These are phyloP conservation scores for Polypterus bichir DNA, from an alignment of 2,113 vertebrate genomes.

Conservation along the genomic window DNA sequence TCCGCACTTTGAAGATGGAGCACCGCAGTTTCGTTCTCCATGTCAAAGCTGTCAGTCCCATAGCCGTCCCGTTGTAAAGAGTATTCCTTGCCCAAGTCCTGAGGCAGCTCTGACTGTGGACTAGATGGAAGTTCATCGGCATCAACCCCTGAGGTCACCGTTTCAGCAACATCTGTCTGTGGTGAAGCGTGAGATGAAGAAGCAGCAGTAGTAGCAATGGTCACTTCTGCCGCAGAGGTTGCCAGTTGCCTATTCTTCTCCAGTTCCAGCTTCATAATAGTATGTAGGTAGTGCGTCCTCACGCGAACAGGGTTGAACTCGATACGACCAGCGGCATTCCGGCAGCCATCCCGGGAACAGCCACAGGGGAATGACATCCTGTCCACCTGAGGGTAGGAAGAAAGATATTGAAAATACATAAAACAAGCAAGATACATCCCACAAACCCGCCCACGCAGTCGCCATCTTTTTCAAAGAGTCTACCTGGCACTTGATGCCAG, in stretches of 20 bases:
- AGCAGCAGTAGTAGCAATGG: slow-evolving; percentile 11
- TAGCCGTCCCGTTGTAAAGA: slow-evolving; percentile 34
- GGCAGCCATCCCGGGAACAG: slow-evolving; percentile 86
- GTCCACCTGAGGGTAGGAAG: slow-evolving; percentile 63
- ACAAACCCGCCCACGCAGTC: slow-evolving; percentile 4
- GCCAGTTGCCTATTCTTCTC: slow-evolving; percentile 63
- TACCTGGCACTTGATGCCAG: slow-evolving; percentile 93
- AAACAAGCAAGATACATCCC: slow-evolving; percentile 2
- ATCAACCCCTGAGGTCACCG: slow-evolving; percentile 16
- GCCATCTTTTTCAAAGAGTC: not conserved
- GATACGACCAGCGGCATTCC: slow-evolving; percentile 75
- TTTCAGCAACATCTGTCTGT: slow-evolving; percentile 13
- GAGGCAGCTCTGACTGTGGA: slow-evolving; percentile 32
- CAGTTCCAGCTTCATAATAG: slow-evolving; percentile 91
- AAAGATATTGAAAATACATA: not conserved
- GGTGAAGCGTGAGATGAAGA: slow-evolving; percentile 21
- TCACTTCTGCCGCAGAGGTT: not conserved
- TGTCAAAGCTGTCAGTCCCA: slow-evolving; percentile 51
- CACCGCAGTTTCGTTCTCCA: slow-evolving; percentile 76
- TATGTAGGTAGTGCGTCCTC: slow-evolving; percentile 92
- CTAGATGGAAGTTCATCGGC: slow-evolving; percentile 32
- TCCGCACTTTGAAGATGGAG: slow-evolving; percentile 87
- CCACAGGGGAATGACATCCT: slow-evolving; percentile 94
- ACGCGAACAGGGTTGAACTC: slow-evolving; percentile 94
- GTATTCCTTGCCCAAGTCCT: slow-evolving; percentile 29